A percentile compares a stretch with the other conserved stretches of the same genome.
Evolutionary conservation across 1,140 invertebrate species (phyloP).

Genomic region (Dendroctonus valens): DNA sequence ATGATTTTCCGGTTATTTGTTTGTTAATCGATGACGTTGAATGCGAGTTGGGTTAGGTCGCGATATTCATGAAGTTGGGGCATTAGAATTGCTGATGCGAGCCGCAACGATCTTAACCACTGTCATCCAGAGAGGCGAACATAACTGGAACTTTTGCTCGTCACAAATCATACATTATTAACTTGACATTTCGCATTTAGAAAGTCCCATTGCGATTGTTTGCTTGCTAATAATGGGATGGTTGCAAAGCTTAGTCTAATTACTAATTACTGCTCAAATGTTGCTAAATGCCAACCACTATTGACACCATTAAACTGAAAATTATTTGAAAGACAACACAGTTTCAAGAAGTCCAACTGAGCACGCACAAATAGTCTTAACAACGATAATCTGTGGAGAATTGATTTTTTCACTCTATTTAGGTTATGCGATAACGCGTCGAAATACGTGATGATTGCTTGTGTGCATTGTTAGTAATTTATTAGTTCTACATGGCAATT

Average conservation of each 20-base stretch:
- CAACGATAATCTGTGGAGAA: not conserved
- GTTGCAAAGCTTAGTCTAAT: too few relatives aligned
- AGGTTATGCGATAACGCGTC: constrained; percentile 17
- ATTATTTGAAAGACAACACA: too few relatives aligned
- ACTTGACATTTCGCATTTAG: not conserved
- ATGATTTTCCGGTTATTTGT: constrained; percentile 17
- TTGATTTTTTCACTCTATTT: constrained; percentile 2
- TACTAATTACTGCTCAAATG: too few relatives aligned
- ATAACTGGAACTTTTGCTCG: constrained; percentile 7
- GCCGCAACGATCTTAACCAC: not conserved
- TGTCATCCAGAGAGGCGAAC: constrained; percentile 7
- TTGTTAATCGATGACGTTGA: constrained; percentile 10
- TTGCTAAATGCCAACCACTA: too few relatives aligned
- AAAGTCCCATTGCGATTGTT: too few relatives aligned
- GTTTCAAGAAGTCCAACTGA: too few relatives aligned
- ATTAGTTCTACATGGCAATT: constrained; percentile 11
- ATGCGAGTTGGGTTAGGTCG: constrained; percentile 16
- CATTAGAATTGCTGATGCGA: constrained; percentile 18
- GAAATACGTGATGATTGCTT: constrained; percentile 16
- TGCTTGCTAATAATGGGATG: too few relatives aligned
- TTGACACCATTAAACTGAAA: too few relatives aligned
- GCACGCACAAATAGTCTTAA: not conserved
- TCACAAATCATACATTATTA: constrained; percentile 14
- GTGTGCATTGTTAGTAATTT: constrained; percentile 23
- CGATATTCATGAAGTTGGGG: constrained; percentile 10